Percentiles rank a stretch among this genome's conserved stretches.
These are phyloP conservation scores for Phortica okadai DNA, from an alignment of 2,888 invertebrate genomes.

Conservation along the genomic window DNA sequence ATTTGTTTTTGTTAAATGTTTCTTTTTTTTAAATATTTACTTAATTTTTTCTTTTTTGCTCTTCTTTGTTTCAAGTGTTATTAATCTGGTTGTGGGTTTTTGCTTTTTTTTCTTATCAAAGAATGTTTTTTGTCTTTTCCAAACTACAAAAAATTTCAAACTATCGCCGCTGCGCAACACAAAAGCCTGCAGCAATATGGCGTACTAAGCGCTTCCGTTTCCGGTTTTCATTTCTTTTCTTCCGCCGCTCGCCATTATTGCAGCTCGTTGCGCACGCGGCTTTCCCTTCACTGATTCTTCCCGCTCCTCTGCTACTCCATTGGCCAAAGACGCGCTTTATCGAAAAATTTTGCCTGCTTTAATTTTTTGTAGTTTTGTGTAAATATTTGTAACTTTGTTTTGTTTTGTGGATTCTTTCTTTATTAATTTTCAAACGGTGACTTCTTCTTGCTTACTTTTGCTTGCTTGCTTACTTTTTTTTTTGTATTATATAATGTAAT, in stretches of 20 bases:
- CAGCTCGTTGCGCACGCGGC: background rate
- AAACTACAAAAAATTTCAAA: conserved; percentile 23
- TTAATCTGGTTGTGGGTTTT: conserved; percentile 36
- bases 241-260: no score
- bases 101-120: conserved; percentile 38
- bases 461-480: conserved; percentile 50
- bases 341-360: conserved; percentile 37
- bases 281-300: background rate
- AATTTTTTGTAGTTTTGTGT: conserved; percentile 53
- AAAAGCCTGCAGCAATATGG: no score
- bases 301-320: conserved; percentile 42
- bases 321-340: background rate
- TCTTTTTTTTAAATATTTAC: conserved; percentile 11
- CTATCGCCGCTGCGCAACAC: no score
- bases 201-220: no score
- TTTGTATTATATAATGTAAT: conserved; percentile 43
- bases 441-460: conserved; percentile 43
- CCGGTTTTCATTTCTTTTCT: no score
- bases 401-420: conserved; percentile 43
- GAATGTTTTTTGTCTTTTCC: conserved; percentile 41
- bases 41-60: conserved; percentile 13
- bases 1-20: conserved; percentile 52
- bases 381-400: conserved; percentile 41
- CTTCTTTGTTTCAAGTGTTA: conserved; percentile 4
- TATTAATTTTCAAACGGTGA: conserved; percentile 2